Evolutionary conservation across 2,113 vertebrate species (phyloP), one percentile per base, ranked within the genome.

Genomic region (Tragelaphus strepsiceros): DNA sequence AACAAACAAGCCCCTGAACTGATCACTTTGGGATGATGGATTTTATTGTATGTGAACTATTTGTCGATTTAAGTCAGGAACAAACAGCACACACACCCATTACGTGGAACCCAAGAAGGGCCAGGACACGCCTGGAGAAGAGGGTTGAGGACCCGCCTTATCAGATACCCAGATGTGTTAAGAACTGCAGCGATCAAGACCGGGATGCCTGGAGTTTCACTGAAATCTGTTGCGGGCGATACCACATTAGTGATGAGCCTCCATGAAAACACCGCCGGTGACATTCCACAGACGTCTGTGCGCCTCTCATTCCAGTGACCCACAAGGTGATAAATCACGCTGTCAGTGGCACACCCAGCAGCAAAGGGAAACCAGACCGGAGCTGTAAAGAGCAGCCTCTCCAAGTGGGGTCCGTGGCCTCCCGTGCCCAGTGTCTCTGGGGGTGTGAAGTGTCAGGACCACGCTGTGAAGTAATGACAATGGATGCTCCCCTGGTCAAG

Each of bases 211-310:
- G 71, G 6, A 7, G 46, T 64, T 56, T 51, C 19, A 5, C 15
- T 49, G 61, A 67, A 19, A 30, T 24, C 16, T 21, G 22, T 24
- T 13, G 3, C 32, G 2, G 3, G 26, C 1, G 0, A 46, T 24
- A 59, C 30, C 21, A 30, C 1, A 26, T 58, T 26, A 7, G 0
- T 32, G 78, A 53, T 13, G 56, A 62, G 91, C 26, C 90, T 81
- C 67, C 64, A 26, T 53, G 93, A 88, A 77, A 90, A 96, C 21
- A 16, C 87, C 71, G 7, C 5, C 2, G 43, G 81, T 53, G 91
- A 71, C 95, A 89, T 96, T 98, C 95, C 95, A 83, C 1, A 85
- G 8, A 96, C 82, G 51, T 80, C 95, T 97, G 83, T 32, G 46
- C 10, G 21, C 78, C 11, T 82, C 85, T 78, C 95, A 10, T n/a